Evolutionary conservation across 2,113 vertebrate species (phyloP).

Genomic region (Pogona vitticeps): DNA sequence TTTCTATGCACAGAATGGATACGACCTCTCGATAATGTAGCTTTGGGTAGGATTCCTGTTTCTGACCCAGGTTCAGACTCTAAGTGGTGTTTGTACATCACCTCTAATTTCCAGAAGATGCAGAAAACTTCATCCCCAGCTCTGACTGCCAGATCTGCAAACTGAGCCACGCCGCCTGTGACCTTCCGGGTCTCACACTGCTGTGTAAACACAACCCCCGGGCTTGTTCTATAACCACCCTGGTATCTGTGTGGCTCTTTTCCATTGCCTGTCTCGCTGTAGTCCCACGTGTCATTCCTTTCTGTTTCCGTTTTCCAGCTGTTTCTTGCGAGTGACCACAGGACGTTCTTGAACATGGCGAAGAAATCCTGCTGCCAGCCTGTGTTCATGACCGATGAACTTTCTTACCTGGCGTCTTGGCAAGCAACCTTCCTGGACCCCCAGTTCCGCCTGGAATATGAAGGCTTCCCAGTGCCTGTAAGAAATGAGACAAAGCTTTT

Average conservation of each 20-base stretch:
- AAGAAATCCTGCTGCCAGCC: conserved; percentile 86
- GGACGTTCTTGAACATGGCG: conserved; percentile 79
- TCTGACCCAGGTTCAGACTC: neutral
- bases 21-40: neutral
- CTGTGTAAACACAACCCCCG: neutral
- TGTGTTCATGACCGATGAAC: conserved; percentile 77
- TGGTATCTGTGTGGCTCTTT: neutral
- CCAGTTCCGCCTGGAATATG: conserved; percentile 85
- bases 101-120: neutral
- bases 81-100: neutral
- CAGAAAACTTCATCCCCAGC: neutral
- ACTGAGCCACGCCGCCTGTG: neutral
- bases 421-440: conserved; percentile 82
- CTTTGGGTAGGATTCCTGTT: neutral
- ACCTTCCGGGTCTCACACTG: neutral
- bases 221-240: neutral
- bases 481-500: conserved; percentile 52
- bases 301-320: conserved; percentile 75
- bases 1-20: neutral
- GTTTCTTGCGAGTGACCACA: conserved; percentile 86
- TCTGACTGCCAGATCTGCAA: neutral
- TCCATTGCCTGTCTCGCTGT: no score
- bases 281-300: no score
- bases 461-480: conserved; percentile 86
- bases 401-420: conserved; percentile 84